phyloP scores from a whole-genome alignment of 37 sponge, comb jelly and placozoan species.

The Theonella swinhoei region DNA sequence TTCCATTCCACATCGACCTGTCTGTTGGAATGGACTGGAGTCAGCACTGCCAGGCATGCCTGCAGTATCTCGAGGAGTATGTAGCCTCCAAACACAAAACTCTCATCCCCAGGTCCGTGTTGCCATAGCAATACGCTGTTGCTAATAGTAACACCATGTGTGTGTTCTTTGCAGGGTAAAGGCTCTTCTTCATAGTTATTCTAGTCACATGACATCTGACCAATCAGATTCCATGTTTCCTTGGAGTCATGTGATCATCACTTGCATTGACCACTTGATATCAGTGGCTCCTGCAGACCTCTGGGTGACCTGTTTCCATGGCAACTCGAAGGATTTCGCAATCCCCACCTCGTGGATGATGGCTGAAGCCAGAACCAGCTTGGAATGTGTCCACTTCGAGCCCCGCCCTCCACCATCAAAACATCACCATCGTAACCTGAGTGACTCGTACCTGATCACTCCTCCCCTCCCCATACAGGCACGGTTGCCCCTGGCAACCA shows the following conservation, averaged over 20 bases:
- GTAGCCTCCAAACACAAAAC: background rate
- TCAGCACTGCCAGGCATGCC: slow-evolving; percentile 22
- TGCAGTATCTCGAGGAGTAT: slow-evolving; percentile 17
- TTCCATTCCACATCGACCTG: background rate
- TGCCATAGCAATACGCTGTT: background rate
- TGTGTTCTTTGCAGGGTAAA: slow-evolving; percentile 12
- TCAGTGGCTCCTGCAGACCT: slow-evolving; percentile 4
- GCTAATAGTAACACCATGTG: background rate
- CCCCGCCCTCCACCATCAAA: background rate
- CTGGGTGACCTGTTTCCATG: slow-evolving; percentile 21
- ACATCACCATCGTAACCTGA: background rate
- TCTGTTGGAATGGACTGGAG: slow-evolving; percentile 3
- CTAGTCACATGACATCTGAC: background rate
- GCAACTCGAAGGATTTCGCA: background rate
- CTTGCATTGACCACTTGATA: slow-evolving; percentile 46
- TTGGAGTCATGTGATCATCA: slow-evolving; percentile 62
- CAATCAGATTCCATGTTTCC: slow-evolving; percentile 10
- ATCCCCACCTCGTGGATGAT: slow-evolving; percentile 37
- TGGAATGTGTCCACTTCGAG: background rate
- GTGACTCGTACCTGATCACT: background rate
- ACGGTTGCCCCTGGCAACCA: background rate
- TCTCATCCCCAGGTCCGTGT: slow-evolving; percentile 35
- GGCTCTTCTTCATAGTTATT: slow-evolving; percentile 7
- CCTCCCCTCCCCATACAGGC: background rate
- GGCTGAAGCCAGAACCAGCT: slow-evolving; percentile 41